Conservation (phyloP, 2,888 invertebrate genomes). For the Acrobasis suavella region DNA sequence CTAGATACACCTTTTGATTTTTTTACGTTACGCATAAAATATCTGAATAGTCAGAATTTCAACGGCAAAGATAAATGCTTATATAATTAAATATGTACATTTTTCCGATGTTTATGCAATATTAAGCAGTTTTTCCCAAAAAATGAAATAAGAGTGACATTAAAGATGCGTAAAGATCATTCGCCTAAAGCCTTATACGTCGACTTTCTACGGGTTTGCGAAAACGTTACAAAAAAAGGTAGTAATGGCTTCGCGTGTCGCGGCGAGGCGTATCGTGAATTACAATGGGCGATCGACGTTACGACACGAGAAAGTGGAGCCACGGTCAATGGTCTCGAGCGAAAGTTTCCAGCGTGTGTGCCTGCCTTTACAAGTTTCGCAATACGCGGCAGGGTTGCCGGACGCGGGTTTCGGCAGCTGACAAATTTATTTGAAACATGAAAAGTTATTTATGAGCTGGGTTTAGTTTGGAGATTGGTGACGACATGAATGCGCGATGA, state of each 20-base stretch:
- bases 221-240: slow-evolving; percentile 63
- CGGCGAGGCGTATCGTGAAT: slow-evolving; percentile 69
- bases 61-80: not conserved
- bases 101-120: not conserved
- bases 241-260: slow-evolving; percentile 72
- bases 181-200: slow-evolving; percentile 13
- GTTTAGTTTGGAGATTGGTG: too few relatives aligned
- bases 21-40: too few relatives aligned
- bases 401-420: too few relatives aligned
- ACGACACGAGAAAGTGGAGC: slow-evolving; percentile 79
- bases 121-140: not conserved
- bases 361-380: slow-evolving; percentile 59
- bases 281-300: slow-evolving; percentile 74
- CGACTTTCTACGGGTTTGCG: slow-evolving; percentile 71
- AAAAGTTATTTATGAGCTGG: too few relatives aligned
- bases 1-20: too few relatives aligned
- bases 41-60: not conserved
- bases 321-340: slow-evolving; percentile 78
- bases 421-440: too few relatives aligned
- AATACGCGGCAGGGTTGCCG: slow-evolving; percentile 34
- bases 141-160: not conserved
- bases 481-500: too few relatives aligned
- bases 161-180: slow-evolving; percentile 7
- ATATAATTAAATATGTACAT: not conserved
- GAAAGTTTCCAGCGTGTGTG: slow-evolving; percentile 68